Percentiles rank a stretch among this genome's conserved stretches.
phyloP scores from a whole-genome alignment of 2,797 vertebrate genomes.

The Taenioides sp. region DNA sequence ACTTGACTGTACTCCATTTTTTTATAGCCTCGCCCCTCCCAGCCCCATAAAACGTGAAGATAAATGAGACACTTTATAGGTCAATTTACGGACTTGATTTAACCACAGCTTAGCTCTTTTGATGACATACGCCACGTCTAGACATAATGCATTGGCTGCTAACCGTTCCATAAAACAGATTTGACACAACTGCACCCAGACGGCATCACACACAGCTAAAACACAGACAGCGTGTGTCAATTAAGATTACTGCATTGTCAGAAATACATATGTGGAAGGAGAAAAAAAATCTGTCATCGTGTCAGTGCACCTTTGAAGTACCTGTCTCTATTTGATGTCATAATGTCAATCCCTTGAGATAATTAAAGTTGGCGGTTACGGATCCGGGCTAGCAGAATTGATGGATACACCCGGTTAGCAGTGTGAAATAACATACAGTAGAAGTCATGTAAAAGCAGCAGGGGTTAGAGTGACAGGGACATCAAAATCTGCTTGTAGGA shows the following conservation, averaged over 20 bases:
- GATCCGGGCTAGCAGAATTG: slow-evolving; percentile 36
- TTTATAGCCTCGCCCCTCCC: slow-evolving; percentile 13
- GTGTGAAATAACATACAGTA: slow-evolving; percentile 13
- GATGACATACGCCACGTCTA: slow-evolving; percentile 58
- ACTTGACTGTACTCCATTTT: slow-evolving; percentile 19
- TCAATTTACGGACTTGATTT: slow-evolving; percentile 65
- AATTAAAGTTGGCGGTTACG: slow-evolving; percentile 59
- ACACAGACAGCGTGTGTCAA: slow-evolving; percentile 21
- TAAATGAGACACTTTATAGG: slow-evolving; percentile 66
- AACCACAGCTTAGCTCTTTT: slow-evolving; percentile 59
- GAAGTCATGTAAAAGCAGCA: slow-evolving; percentile 30
- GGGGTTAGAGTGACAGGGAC: slow-evolving; percentile 36
- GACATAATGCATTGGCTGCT: slow-evolving; percentile 49
- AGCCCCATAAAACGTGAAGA: slow-evolving; percentile 44
- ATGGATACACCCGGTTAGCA: slow-evolving; percentile 25
- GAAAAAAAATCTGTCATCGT: slow-evolving; percentile 45
- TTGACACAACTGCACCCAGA: slow-evolving; percentile 45
- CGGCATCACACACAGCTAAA: slow-evolving; percentile 33
- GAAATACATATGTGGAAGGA: slow-evolving; percentile 37
- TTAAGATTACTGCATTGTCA: slow-evolving; percentile 34
- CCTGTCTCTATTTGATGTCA: slow-evolving; percentile 61
- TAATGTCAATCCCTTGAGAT: slow-evolving; percentile 60
- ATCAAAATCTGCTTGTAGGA: slow-evolving; percentile 17
- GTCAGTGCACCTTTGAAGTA: slow-evolving; percentile 62
- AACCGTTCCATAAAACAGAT: slow-evolving; percentile 46